These are phyloP conservation scores for Carlito syrichta DNA, from an alignment of 2,113 vertebrate species.

Conservation along the genomic window DNA sequence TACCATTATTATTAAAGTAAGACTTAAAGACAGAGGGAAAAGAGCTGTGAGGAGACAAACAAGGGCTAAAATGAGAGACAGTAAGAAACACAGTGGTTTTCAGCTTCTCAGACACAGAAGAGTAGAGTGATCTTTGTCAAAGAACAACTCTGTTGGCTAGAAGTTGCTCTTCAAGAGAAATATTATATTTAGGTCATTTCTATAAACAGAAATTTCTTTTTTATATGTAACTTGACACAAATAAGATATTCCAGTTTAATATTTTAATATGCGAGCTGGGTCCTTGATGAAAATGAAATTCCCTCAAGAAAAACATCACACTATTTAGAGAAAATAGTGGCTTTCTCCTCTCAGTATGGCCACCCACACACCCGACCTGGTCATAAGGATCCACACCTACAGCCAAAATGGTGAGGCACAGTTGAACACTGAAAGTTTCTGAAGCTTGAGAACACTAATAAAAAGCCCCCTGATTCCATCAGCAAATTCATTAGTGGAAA, in stretches of 20 bases:
- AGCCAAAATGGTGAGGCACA: not conserved
- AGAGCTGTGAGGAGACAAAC: not conserved
- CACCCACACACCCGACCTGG: not conserved
- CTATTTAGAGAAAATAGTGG: not conserved
- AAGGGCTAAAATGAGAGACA: not conserved
- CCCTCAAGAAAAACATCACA: not conserved
- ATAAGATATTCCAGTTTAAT: slow-evolving; percentile 14
- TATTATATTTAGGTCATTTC: slow-evolving; percentile 23
- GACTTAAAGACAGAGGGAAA: not conserved
- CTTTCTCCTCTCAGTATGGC: not conserved
- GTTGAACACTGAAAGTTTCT: slow-evolving; percentile 28
- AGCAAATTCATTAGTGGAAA: slow-evolving; percentile 40
- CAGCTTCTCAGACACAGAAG: not conserved
- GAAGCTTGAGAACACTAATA: slow-evolving; percentile 15
- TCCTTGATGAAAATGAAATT: slow-evolving; percentile 18
- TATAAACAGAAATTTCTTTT: slow-evolving; percentile 35
- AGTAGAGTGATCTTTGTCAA: not conserved
- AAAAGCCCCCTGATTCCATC: slow-evolving; percentile 14
- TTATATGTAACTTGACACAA: slow-evolving; percentile 9
- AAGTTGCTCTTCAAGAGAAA: slow-evolving; percentile 11
- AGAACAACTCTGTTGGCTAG: not conserved
- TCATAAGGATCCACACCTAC: not conserved
- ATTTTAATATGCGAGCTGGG: not conserved
- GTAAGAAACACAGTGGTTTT: not conserved
- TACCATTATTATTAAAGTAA: not conserved